Evolutionary conservation across 2,113 vertebrate genomes (phyloP).

Genomic region (Cacatua alba): DNA sequence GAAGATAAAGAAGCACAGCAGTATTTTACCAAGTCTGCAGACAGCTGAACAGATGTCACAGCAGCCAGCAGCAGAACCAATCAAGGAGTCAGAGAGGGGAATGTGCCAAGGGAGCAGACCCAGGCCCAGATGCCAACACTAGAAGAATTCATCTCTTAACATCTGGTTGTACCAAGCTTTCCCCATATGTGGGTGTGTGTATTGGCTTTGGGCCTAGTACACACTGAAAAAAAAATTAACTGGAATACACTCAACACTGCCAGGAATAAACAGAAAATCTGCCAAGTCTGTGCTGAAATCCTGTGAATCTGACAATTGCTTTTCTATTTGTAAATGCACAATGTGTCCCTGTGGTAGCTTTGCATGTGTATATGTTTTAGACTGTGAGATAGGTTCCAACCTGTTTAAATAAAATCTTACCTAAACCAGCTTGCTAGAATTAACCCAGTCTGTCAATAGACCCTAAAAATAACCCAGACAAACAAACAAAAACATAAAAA

Average conservation of each 20-base stretch:
- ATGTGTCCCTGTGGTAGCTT: neutral
- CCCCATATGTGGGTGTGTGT: neutral
- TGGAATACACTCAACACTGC: neutral
- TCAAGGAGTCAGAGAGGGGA: slow-evolving; percentile 40
- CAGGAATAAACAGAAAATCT: neutral
- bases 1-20: slow-evolving; percentile 59
- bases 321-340: slow-evolving; percentile 6
- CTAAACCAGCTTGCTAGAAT: neutral
- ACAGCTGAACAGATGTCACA: slow-evolving; percentile 63
- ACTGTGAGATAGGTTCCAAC: neutral
- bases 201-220: slow-evolving; percentile 19
- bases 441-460: neutral
- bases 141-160: slow-evolving; percentile 51
- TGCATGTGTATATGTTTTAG: neutral
- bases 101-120: slow-evolving; percentile 16
- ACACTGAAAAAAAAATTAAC: neutral
- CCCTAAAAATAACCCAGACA: fast-evolving
- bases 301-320: neutral
- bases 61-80: slow-evolving; percentile 47
- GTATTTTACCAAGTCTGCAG: slow-evolving; percentile 31
- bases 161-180: slow-evolving; percentile 62
- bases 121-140: slow-evolving; percentile 42
- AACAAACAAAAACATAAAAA: neutral
- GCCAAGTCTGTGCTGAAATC: neutral
- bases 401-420: neutral